Evolutionary conservation across 2,888 invertebrate species (phyloP), one percentile per base, ranked within the genome.

Genomic region (Pyrocoelia pectoralis): DNA sequence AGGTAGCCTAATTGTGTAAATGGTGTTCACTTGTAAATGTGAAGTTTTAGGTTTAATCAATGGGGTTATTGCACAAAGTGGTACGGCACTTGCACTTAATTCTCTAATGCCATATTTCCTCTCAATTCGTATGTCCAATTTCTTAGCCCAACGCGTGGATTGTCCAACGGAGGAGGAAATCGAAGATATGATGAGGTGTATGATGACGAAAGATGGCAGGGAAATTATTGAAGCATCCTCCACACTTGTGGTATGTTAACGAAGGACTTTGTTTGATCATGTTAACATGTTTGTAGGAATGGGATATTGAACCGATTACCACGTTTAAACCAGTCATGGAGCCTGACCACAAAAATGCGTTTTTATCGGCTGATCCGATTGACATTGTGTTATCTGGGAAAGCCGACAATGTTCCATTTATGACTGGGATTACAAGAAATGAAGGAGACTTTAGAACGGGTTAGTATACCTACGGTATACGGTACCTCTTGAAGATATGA

Each of bases 401-500:
- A 0, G 76, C 85, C 1, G 74, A 76, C 28, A 80, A 82, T 50
- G 83, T 88, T 1, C 90, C 90, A 0, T 86, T 89, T 84, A 86
- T 92, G 80, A 85, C 88, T 4, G 92, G 92, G 4, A 75, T 89
- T 8, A 91, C 86, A 29, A 84, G 85, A n/a, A 84, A 89, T 58
- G 92, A 92, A 78, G 91, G 91, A 10, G 56, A 48, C 8, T 50
- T 57, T 12, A 49, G 48, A 57, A 38, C 56, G 3, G 38, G 48
- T 48, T 15, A 17, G 19, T 73, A n/a, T 1, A n/a, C n/a, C n/a
- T n/a, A n/a, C n/a, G n/a, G n/a, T n/a, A n/a, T n/a, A n/a, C n/a
- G n/a, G n/a, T n/a, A n/a, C n/a, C n/a, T n/a, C n/a, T n/a, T n/a
- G n/a, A n/a, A n/a, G n/a, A n/a, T n/a, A n/a, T 12, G 24, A 6